Percentiles rank a stretch among this genome's conserved stretches.
Conservation (phyloP, 2,797 vertebrate species). For the Poecilia wingei region DNA sequence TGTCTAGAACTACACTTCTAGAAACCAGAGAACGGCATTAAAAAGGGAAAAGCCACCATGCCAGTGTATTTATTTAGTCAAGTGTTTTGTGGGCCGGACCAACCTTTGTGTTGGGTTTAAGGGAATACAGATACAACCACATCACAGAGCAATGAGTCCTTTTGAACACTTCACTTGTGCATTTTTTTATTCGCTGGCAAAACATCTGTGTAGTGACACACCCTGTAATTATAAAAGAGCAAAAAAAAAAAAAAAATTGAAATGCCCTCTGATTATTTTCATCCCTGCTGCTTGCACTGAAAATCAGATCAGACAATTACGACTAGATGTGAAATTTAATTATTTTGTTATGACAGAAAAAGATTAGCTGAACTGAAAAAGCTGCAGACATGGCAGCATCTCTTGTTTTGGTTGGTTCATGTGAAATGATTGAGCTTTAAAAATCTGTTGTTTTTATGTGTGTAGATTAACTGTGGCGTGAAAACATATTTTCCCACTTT, state of each 20-base stretch:
- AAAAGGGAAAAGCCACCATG: constrained; percentile 7
- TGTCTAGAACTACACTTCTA: not conserved
- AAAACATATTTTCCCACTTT: not conserved
- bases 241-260: constrained; percentile 52
- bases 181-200: constrained; percentile 76
- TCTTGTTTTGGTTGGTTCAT: constrained; percentile 13
- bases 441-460: not conserved
- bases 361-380: not conserved
- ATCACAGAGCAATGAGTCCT: constrained; percentile 56
- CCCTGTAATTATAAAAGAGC: constrained; percentile 81
- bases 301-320: constrained; percentile 42
- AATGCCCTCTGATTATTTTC: constrained; percentile 79
- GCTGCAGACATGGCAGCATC: constrained; percentile 15
- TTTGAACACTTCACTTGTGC: constrained; percentile 70
- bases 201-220: constrained; percentile 81
- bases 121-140: constrained; percentile 75
- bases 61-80: not conserved
- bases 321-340: constrained; percentile 20
- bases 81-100: constrained; percentile 39
- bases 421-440: constrained; percentile 17
- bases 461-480: not conserved
- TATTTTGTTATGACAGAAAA: not conserved
- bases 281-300: constrained; percentile 51
- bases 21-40: not conserved
- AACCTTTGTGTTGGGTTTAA: constrained; percentile 48